Percentiles rank a stretch among this genome's conserved stretches.
These are phyloP conservation scores for Bellardia pandia DNA, from an alignment of 2,888 invertebrate genomes.

Conservation along the genomic window DNA sequence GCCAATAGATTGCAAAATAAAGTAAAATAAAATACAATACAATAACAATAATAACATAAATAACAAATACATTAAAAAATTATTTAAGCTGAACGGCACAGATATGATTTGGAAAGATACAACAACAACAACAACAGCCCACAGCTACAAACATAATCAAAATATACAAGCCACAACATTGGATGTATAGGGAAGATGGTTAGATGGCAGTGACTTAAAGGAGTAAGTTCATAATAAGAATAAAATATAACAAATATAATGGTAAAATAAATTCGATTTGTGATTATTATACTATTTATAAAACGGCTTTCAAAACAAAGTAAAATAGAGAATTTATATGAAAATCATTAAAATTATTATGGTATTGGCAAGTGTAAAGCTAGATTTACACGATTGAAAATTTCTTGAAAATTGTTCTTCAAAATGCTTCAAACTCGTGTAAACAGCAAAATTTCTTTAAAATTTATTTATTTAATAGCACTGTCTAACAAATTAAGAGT, in stretches of 20 bases:
- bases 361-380: too few relatives aligned
- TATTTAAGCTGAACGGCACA: conserved; percentile 59
- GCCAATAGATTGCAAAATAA: conserved; percentile 42
- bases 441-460: too few relatives aligned
- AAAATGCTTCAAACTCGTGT: too few relatives aligned
- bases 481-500: too few relatives aligned
- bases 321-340: too few relatives aligned
- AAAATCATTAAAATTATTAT: too few relatives aligned
- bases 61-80: conserved; percentile 62
- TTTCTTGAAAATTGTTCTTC: too few relatives aligned
- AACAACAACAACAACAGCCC: conserved; percentile 3
- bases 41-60: conserved; percentile 58
- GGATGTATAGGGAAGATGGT: background rate
- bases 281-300: too few relatives aligned
- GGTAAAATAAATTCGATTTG: too few relatives aligned
- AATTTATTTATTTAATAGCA: too few relatives aligned
- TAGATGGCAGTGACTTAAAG: background rate
- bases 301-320: too few relatives aligned
- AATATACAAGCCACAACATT: conserved; percentile 19
- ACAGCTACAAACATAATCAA: conserved; percentile 6
- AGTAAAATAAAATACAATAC: conserved; percentile 40
- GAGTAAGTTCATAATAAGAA: conserved; percentile 1
- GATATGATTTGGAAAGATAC: conserved; percentile 57
- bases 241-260: background rate
- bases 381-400: too few relatives aligned